Conservation (phyloP, 1,140 invertebrate species). For the Meloidogyne chitwoodi region DNA sequence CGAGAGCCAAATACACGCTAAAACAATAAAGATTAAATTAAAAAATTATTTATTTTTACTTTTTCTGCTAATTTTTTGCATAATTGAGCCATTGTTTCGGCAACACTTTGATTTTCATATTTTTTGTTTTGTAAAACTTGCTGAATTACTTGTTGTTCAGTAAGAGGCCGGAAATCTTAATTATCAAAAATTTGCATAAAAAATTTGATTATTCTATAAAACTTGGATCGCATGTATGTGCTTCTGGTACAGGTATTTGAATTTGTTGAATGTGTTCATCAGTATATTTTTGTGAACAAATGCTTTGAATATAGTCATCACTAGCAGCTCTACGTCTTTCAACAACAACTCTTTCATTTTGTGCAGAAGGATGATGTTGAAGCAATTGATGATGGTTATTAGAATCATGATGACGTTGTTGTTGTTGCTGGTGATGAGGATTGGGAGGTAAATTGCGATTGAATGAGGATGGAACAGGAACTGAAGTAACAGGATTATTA, state of each 20-base stretch:
- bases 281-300: constrained; percentile 38
- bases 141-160: constrained; percentile 45
- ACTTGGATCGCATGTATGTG: constrained; percentile 38
- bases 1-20: constrained; percentile 25
- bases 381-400: background rate
- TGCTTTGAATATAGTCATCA: constrained; percentile 46
- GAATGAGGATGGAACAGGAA: background rate
- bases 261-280: constrained; percentile 42
- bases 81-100: constrained; percentile 46
- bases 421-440: background rate
- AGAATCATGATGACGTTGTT: background rate
- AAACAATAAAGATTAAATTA: background rate
- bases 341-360: background rate
- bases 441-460: background rate
- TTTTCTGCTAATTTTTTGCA: constrained; percentile 49
- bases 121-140: constrained; percentile 50
- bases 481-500: background rate
- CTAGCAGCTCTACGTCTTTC: constrained; percentile 38
- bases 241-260: constrained; percentile 41
- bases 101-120: constrained; percentile 42
- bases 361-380: background rate
- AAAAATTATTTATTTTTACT: background rate
- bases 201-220: background rate
- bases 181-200: background rate
- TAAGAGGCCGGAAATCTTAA: constrained; percentile 44